Evolutionary conservation across 2,888 invertebrate genomes (phyloP), one percentile per base, ranked within the genome.

Genomic region (Podotricha telesiphe): DNA sequence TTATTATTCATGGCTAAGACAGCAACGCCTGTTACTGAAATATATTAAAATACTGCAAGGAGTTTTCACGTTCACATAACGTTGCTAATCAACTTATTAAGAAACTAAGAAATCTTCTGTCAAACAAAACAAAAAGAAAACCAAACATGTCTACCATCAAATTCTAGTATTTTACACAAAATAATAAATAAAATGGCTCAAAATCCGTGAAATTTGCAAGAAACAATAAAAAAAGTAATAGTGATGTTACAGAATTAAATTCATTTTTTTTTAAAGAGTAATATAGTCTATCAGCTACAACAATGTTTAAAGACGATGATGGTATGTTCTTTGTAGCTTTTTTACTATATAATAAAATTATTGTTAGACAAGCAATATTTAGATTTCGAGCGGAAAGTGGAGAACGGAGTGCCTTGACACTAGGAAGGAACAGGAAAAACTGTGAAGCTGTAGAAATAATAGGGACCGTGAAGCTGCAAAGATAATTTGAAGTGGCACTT

Each of bases 251-350:
- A 11, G 0, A 5, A 2, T 17, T 2, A 37, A 34, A 55, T 11
- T 17, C 10, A 55, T 0, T 3, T 11, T 1, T 34, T 34, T n/a
- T 17, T 5, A 59, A 42, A 55, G 7, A 61, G 17, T 55, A 61
- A 68, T 3, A 42, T 42, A 42, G 4, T 28, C 28, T 28, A 28
- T 8, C 37, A 28, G 28, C 37, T 42, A 1, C 62, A 51, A 56
- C 6, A 22, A 72, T 47, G 55, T 71, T 74, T 40, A 74, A 74
- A 47, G 74, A 74, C 17, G 74, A 74, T 15, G 74, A 74, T 50
- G 74, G 74, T 74, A 50, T 34, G 71, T 69, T 10, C 4, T 15
- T 40, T 6, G 28, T 42, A 13, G 0, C 10, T 20, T 58, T 7
- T 10, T 53, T 28, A 4, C 28, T 6, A 28, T 28, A 28, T 6